A percentile compares a stretch with the other conserved stretches of the same genome.
Evolutionary conservation across 2,113 vertebrate genomes (phyloP).

Genomic region (Climacteris rufus): DNA sequence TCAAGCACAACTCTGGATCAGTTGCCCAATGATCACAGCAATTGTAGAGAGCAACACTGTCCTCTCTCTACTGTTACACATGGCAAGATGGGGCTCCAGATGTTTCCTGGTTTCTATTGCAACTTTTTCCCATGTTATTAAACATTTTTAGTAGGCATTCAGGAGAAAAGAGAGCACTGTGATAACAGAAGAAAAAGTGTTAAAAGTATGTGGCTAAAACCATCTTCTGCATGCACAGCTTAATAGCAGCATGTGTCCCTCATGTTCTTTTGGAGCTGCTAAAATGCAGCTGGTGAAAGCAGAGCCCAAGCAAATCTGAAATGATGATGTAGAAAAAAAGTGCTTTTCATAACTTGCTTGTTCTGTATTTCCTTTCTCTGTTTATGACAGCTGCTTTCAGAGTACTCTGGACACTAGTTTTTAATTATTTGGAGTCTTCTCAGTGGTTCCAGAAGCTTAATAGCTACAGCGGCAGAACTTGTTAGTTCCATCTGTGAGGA

Average conservation of each 20-base stretch:
- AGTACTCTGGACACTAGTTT: neutral
- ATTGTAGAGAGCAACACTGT: neutral
- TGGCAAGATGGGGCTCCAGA: neutral
- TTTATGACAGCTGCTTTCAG: neutral
- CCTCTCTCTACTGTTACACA: neutral
- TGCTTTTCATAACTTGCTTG: neutral
- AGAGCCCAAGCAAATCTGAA: neutral
- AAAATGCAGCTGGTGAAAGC: neutral
- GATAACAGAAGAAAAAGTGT: neutral
- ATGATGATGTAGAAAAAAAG: neutral
- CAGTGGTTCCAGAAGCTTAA: neutral
- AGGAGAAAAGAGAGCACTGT: neutral
- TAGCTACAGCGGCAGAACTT: neutral
- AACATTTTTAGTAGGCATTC: neutral
- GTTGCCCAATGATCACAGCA: neutral
- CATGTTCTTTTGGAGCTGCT: neutral
- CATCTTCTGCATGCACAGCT: neutral
- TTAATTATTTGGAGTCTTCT: neutral
- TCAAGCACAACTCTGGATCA: neutral
- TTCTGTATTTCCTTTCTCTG: neutral
- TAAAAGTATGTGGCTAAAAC: neutral
- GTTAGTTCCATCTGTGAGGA: neutral
- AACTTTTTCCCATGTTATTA: neutral
- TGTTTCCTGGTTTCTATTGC: neutral
- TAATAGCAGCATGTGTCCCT: neutral